Conservation (phyloP, 2,113 vertebrate genomes). For the Hyperoodon ampullatus region DNA sequence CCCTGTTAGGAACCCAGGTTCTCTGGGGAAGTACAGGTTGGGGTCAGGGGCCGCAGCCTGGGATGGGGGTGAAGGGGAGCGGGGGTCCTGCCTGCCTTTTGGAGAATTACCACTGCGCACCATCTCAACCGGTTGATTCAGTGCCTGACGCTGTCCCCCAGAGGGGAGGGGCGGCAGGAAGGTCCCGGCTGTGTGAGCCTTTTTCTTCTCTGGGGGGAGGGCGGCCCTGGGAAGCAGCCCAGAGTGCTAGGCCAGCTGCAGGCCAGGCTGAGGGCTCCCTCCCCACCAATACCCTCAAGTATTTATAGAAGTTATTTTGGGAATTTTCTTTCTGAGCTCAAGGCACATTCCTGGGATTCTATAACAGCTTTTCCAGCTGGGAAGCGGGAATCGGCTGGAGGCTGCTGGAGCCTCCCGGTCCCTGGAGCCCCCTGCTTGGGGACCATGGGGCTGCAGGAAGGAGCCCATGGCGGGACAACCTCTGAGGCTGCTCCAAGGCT, state of each 20-base stretch:
- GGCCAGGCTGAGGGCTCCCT: not conserved
- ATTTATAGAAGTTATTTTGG: slow-evolving; percentile 85
- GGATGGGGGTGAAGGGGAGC: not conserved
- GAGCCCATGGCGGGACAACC: not conserved
- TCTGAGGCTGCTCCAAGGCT: not conserved
- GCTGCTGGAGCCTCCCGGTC: not conserved
- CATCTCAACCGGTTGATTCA: not conserved
- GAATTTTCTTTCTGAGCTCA: slow-evolving; percentile 81
- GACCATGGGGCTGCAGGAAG: not conserved
- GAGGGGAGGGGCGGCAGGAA: not conserved
- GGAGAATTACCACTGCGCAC: not conserved
- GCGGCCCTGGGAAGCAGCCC: slow-evolving; percentile 9
- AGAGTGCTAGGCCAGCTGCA: not conserved
- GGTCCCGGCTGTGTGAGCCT: accelerated
- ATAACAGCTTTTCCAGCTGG: slow-evolving; percentile 80
- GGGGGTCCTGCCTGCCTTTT: not conserved
- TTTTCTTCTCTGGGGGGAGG: not conserved
- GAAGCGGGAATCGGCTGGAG: slow-evolving; percentile 79
- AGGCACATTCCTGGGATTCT: slow-evolving; percentile 87
- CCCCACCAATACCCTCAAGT: slow-evolving; percentile 60
- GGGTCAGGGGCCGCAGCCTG: not conserved
- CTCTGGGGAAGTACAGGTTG: not conserved
- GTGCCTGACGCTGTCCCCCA: not conserved
- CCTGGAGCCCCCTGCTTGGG: not conserved
- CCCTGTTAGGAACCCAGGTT: not conserved